A percentile compares a stretch with the other conserved stretches of the same genome.
phyloP scores from a whole-genome alignment of 2,888 invertebrate species.

The Rhogogaster chlorosoma region DNA sequence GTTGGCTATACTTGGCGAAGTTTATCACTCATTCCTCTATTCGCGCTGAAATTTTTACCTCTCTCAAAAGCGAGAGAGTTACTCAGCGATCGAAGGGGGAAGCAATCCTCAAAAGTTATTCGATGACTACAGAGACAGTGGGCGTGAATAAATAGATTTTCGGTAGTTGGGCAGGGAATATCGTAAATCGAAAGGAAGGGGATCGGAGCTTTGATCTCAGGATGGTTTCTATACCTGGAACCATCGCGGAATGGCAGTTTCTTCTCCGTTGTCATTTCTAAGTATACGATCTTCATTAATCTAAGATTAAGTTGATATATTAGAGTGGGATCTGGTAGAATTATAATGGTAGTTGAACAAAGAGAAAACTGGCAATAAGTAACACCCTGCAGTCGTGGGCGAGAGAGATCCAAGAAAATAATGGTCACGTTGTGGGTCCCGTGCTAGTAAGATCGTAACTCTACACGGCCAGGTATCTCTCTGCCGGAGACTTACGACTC shows the following conservation, averaged over 20 bases:
- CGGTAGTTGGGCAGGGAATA: conserved; percentile 17
- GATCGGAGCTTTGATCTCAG: conserved; percentile 28
- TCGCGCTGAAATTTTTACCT: background rate
- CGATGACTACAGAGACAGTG: background rate
- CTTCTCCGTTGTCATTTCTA: background rate
- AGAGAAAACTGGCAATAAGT: conserved; percentile 49
- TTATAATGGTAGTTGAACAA: conserved; percentile 47
- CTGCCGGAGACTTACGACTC: conserved; percentile 68
- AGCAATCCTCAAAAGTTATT: background rate
- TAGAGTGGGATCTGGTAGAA: conserved; percentile 14
- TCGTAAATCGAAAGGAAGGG: conserved; percentile 25
- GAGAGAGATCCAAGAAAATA: conserved; percentile 61
- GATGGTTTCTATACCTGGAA: conserved; percentile 15
- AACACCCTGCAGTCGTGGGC: conserved; percentile 46
- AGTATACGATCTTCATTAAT: conserved; percentile 47
- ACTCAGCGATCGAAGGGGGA: background rate
- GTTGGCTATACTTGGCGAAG: background rate
- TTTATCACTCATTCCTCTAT: background rate
- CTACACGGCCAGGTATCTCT: conserved; percentile 72
- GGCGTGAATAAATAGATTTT: conserved; percentile 24
- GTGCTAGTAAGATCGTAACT: conserved; percentile 73
- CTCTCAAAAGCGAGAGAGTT: background rate
- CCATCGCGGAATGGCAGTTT: conserved; percentile 17
- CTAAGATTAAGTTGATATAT: conserved; percentile 11
- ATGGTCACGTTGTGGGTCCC: conserved; percentile 60